Base-by-base conservation (phyloP, 2,888 invertebrate genomes). In the Didymodactylos carnosus region DNA sequence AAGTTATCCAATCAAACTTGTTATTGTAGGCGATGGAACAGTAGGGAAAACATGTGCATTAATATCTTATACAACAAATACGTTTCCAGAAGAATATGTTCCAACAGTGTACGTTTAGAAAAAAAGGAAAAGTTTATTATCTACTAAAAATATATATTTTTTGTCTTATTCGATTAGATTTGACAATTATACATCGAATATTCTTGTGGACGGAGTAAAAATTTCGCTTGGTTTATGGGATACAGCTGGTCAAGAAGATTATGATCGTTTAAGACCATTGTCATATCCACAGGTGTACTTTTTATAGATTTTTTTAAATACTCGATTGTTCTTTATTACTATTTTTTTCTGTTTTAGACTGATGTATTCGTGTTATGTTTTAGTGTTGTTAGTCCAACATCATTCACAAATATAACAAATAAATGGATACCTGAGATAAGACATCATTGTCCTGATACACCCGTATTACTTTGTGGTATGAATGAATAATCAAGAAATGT, bases 371-470 rank as follows among this genome's bases (percentile, higher is more conserved):
- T 98, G 80, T 93, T 98, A 85, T 98, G 97, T 87, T 98, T 94
- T 87, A 94, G 94, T 86, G 94, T 98, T 78, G 94, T 97, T 79
- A 94, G 94, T 84, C 97, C 97, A 77, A 94, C 95, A 72, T 97
- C 97, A 71, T 97, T 94, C 87, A 97, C 97, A 87, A 98, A 97
- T 88, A 94, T 98, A 77, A 92, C 92, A 81, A 94, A 94, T 78
- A 98, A 98, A 87, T 98, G 97, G 98, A 94, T 94, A 86, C 97
- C 97, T 78, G 98, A 98, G 88, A 94, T 98, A 80, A 94, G 95
- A 86, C 97, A 98, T 85, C 97, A 98, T 84, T 98, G 97, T 87
- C 95, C 97, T 77, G 95, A 97, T 86, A 94, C 95, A 78, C 97
- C 97, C 76, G 93, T 98, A 84, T 91, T 98, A 83, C 88, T 98